phyloP scores from a whole-genome alignment of 2,113 vertebrate genomes.

The Grantiella picta region DNA sequence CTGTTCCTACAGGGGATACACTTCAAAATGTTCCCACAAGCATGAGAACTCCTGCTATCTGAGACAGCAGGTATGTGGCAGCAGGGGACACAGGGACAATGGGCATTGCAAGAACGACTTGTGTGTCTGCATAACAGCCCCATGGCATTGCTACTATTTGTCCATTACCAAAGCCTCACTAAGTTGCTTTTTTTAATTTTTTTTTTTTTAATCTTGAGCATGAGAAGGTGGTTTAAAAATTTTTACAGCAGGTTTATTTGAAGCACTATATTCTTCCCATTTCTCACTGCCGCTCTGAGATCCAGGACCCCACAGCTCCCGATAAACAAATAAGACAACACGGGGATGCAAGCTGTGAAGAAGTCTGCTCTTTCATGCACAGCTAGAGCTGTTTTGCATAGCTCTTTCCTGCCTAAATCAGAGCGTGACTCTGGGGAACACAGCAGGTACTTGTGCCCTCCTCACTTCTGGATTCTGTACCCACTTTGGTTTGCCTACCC shows the following conservation, averaged over 20 bases:
- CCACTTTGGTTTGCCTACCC: not conserved
- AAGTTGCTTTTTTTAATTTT: not conserved
- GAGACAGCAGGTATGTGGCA: not conserved
- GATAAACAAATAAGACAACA: not conserved
- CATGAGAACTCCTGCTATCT: not conserved
- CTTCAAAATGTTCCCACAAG: not conserved
- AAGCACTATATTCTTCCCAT: not conserved
- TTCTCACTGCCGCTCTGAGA: fast-evolving
- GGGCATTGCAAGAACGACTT: fast-evolving
- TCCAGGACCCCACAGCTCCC: not conserved
- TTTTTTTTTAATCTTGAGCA: not conserved
- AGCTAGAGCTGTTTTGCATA: not conserved
- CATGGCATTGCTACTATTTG: not conserved
- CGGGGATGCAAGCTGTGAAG: not conserved
- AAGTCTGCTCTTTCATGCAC: not conserved
- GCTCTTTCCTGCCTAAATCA: not conserved
- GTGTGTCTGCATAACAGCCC: not conserved
- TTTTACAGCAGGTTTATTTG: not conserved
- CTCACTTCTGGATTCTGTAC: not conserved
- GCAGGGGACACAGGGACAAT: not conserved
- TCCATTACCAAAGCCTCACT: not conserved
- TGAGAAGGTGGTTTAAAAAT: not conserved
- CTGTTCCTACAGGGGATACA: not conserved
- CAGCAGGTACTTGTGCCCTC: not conserved
- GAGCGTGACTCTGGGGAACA: not conserved